Percentiles rank a stretch among this genome's conserved stretches.
Conservation (phyloP, 2,888 invertebrate genomes). For the Epinotia brunnichana region DNA sequence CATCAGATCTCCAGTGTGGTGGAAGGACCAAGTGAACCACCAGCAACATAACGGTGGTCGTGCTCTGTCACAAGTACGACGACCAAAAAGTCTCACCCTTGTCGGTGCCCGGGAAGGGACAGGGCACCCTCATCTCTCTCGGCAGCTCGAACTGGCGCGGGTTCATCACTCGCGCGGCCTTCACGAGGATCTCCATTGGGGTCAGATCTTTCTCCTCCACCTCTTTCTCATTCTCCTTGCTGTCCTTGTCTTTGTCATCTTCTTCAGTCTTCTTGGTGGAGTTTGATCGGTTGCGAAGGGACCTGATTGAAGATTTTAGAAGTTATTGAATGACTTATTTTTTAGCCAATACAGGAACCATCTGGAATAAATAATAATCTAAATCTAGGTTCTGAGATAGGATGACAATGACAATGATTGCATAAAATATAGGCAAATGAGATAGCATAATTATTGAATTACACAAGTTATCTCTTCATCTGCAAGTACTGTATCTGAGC, state of each 20-base stretch:
- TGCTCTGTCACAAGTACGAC: too few relatives aligned
- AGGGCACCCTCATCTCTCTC: slow-evolving; percentile 89
- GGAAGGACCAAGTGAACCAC: too few relatives aligned
- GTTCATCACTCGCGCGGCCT: slow-evolving; percentile 93
- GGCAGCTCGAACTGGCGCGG: slow-evolving; percentile 96
- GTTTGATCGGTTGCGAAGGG: slow-evolving; percentile 66
- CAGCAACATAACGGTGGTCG: too few relatives aligned
- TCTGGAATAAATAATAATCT: too few relatives aligned
- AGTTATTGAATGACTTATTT: not conserved
- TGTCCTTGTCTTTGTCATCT: slow-evolving; percentile 51
- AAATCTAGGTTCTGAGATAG: too few relatives aligned
- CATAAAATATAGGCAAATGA: too few relatives aligned
- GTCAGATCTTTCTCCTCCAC: slow-evolving; percentile 70
- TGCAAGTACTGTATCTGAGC: too few relatives aligned
- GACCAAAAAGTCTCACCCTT: slow-evolving; percentile 79
- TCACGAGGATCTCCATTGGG: slow-evolving; percentile 90
- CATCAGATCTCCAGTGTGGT: too few relatives aligned
- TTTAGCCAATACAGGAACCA: not conserved
- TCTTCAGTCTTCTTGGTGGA: slow-evolving; percentile 63
- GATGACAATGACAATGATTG: too few relatives aligned
- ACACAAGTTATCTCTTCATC: too few relatives aligned
- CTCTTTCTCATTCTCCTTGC: slow-evolving; percentile 51
- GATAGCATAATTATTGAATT: too few relatives aligned
- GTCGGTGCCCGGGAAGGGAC: slow-evolving; percentile 92
- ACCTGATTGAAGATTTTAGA: slow-evolving; percentile 49